Evolutionary conservation across 2,888 invertebrate genomes (phyloP).

Genomic region (Rhagonycha fulva): DNA sequence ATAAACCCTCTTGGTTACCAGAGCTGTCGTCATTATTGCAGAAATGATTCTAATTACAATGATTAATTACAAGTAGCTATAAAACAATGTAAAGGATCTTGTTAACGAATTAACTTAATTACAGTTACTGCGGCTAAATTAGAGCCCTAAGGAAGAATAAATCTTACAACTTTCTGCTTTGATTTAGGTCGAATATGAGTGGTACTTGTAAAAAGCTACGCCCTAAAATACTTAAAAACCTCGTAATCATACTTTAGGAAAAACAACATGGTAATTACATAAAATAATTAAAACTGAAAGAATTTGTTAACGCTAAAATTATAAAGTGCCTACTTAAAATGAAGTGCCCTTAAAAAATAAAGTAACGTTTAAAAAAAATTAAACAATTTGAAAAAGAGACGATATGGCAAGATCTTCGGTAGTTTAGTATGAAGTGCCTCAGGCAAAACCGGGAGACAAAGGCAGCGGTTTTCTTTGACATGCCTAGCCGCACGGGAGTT

Average conservation of each 20-base stretch:
- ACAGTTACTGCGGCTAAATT: constrained; percentile 39
- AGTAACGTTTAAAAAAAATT: background rate
- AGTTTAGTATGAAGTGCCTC: constrained; percentile 18
- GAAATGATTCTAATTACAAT: constrained; percentile 40
- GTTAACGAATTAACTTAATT: constrained; percentile 43
- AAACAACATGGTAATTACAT: background rate
- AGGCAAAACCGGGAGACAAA: constrained; percentile 25
- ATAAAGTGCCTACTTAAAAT: background rate
- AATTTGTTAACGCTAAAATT: background rate
- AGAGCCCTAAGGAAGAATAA: constrained; percentile 31
- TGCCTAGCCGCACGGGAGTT: constrained; percentile 36
- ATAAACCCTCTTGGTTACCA: background rate
- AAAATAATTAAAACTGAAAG: background rate
- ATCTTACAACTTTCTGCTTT: constrained; percentile 23
- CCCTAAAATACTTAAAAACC: background rate
- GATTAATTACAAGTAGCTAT: constrained; percentile 39
- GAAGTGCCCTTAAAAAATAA: background rate
- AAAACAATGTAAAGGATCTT: constrained; percentile 41
- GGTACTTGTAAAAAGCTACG: background rate
- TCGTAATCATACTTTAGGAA: background rate
- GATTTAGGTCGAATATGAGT: constrained; percentile 21
- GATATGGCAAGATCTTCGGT: constrained; percentile 17
- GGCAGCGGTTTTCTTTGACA: constrained; percentile 33
- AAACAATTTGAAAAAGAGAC: constrained; percentile 6
- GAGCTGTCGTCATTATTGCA: constrained; percentile 25